Conservation (phyloP, 1,140 invertebrate species). For the Bombus consobrinus region DNA sequence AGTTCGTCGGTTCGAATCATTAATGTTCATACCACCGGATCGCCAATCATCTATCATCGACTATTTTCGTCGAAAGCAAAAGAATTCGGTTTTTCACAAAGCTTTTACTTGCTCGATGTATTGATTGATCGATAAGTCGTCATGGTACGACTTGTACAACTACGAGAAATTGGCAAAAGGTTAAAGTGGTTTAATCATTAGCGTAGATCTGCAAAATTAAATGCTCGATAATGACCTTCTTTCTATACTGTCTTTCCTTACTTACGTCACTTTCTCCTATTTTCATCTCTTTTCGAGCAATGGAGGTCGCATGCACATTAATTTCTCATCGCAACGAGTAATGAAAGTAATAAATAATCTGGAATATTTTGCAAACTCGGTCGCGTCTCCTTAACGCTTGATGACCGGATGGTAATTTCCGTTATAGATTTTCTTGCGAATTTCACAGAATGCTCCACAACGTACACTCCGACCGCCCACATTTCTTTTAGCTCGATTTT, state of each 20-base stretch:
- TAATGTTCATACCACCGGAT: neutral
- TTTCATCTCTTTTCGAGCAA: neutral
- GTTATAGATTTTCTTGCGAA: neutral
- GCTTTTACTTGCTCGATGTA: neutral
- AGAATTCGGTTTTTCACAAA: neutral
- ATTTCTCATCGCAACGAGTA: neutral
- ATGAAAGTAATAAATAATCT: neutral
- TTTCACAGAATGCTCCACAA: neutral
- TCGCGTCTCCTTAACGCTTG: neutral
- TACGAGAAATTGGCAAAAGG: neutral
- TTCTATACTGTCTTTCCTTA: neutral
- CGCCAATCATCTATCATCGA: slow-evolving; percentile 9
- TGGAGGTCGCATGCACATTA: neutral
- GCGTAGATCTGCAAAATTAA: neutral
- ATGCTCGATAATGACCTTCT: neutral
- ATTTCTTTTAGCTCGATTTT: neutral
- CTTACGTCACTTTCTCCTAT: neutral
- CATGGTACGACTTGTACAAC: no score
- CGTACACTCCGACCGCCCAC: no score
- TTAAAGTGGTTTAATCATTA: neutral
- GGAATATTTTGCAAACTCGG: neutral
- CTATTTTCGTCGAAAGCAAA: neutral
- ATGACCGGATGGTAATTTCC: neutral
- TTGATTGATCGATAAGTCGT: neutral
- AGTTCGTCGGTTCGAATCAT: neutral